Percentiles rank a stretch among this genome's conserved stretches.
These are phyloP conservation scores for Matsumurasca onukii DNA, from an alignment of 1,140 invertebrate species.

Conservation along the genomic window DNA sequence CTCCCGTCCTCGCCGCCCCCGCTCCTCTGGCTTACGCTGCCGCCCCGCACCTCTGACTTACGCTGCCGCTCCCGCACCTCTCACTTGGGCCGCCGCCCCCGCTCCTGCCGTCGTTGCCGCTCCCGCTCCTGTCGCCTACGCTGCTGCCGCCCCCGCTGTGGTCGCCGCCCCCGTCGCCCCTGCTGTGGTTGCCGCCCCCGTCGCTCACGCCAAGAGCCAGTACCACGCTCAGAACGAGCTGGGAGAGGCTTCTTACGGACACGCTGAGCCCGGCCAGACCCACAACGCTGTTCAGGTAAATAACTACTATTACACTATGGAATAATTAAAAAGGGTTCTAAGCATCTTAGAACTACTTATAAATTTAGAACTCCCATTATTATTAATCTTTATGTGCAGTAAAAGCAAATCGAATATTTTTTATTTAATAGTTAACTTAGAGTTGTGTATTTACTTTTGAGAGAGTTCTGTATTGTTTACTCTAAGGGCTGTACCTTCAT, in stretches of 20 bases:
- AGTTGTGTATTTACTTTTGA: too few species aligned
- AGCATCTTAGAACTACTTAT: too few species aligned
- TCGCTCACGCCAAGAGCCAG: conserved; percentile 46
- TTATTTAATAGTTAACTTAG: too few species aligned
- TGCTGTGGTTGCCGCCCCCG: conserved; percentile 41
- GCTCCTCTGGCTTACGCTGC: conserved; percentile 41
- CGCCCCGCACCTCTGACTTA: conserved; percentile 39
- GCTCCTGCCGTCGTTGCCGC: conserved; percentile 29
- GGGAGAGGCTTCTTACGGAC: conserved; percentile 58
- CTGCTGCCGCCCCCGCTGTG: conserved; percentile 33
- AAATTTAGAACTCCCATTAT: too few species aligned
- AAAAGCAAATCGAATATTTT: too few species aligned
- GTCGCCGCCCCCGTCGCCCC: conserved; percentile 29
- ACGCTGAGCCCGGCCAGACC: conserved; percentile 55
- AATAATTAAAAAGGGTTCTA: too few species aligned
- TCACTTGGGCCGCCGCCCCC: conserved; percentile 10
- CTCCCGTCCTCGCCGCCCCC: conserved; percentile 30
- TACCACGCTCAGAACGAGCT: conserved; percentile 59
- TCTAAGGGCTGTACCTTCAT: too few species aligned
- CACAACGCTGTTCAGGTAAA: conserved; percentile 52
- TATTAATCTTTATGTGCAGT: too few species aligned
- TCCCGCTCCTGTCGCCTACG: conserved; percentile 31
- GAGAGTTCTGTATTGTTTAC: too few species aligned
- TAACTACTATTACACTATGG: too few species aligned
- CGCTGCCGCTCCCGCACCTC: conserved; percentile 32